These are phyloP conservation scores for Syndactyla subalaris DNA, from an alignment of 2,797 vertebrate species.

Conservation along the genomic window DNA sequence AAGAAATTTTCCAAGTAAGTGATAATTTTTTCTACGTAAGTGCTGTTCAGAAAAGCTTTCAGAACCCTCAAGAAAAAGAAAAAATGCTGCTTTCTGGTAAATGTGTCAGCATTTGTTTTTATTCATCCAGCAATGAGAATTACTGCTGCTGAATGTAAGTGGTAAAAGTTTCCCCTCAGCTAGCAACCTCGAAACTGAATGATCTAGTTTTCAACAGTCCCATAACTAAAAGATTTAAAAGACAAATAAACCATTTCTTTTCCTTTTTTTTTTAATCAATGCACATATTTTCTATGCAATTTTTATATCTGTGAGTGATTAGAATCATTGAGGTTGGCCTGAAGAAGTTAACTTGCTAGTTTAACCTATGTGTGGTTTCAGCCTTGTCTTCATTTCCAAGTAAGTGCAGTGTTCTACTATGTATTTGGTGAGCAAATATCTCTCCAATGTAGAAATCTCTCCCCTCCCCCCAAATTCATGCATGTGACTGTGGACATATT, in stretches of 20 bases:
- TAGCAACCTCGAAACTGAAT: not conserved
- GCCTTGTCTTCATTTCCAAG: not conserved
- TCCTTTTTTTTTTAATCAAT: not conserved
- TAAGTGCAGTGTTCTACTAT: not conserved
- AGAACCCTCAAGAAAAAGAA: not conserved
- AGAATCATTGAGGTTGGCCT: not conserved
- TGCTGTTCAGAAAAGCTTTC: not conserved
- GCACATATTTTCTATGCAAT: not conserved
- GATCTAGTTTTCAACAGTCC: not conserved
- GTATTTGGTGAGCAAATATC: not conserved
- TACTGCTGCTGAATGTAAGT: not conserved
- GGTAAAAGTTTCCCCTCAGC: not conserved
- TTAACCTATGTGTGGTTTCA: not conserved
- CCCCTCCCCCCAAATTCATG: not conserved
- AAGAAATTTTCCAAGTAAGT: not conserved
- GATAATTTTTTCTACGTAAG: not conserved
- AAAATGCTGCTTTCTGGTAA: not conserved
- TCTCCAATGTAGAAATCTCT: not conserved
- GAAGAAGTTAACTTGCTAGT: not conserved
- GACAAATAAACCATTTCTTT: not conserved
- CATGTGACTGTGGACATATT: not conserved
- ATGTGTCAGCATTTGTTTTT: not conserved
- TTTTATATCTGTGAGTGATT: not conserved
- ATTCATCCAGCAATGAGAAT: not conserved
- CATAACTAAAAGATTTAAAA: not conserved